Conservation (phyloP, 2,888 invertebrate genomes). For the Vanessa cardui region DNA sequence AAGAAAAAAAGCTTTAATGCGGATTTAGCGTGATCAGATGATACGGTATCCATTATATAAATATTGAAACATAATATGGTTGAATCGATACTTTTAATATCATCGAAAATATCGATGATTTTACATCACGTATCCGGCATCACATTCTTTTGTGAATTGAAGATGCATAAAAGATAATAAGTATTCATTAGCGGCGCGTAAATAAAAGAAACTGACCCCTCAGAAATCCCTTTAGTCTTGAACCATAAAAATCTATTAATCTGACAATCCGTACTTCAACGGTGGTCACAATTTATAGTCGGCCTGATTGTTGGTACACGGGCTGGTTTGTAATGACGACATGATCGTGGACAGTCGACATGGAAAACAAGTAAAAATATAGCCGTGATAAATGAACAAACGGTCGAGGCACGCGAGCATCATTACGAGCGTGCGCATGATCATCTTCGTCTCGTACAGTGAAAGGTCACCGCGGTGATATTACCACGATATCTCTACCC, state of each 20-base stretch:
- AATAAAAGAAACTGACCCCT: conserved; percentile 44
- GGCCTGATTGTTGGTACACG: conserved; percentile 66
- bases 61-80: conserved; percentile 67
- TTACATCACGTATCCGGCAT: conserved; percentile 40
- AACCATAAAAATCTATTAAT: conserved; percentile 72
- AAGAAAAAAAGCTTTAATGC: conserved; percentile 66
- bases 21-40: conserved; percentile 74
- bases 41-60: conserved; percentile 67
- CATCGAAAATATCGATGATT: conserved; percentile 48
- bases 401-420: conserved; percentile 67
- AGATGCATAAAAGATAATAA: conserved; percentile 45
- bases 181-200: conserved; percentile 44
- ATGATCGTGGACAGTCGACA: conserved; percentile 78
- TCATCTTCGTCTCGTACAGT: conserved; percentile 43
- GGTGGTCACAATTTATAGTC: conserved; percentile 79
- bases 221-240: conserved; percentile 52
- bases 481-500: conserved; percentile 18
- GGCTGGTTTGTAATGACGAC: conserved; percentile 77
- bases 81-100: conserved; percentile 46
- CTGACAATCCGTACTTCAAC: conserved; percentile 68
- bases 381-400: conserved; percentile 71
- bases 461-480: conserved; percentile 45
- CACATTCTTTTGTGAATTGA: conserved; percentile 36
- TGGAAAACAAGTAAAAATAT: conserved; percentile 77
- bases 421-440: conserved; percentile 57